Conservation (phyloP, 2,797 vertebrate genomes). For the Neomorphus geoffroyi region DNA sequence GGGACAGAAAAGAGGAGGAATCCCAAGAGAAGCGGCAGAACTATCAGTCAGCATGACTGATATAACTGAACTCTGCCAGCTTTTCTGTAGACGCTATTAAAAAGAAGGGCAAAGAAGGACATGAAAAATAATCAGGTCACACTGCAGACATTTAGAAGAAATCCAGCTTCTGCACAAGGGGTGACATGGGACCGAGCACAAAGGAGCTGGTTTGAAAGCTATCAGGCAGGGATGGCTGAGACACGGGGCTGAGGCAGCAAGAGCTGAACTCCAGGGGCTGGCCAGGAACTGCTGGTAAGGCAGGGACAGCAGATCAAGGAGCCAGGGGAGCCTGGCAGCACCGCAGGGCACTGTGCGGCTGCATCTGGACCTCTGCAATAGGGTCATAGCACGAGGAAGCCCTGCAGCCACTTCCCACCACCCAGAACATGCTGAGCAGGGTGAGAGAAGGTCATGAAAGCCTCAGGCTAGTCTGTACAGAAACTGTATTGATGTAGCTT, state of each 20-base stretch:
- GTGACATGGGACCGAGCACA: slow-evolving; percentile 20
- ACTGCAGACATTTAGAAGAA: slow-evolving; percentile 44
- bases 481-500: not conserved
- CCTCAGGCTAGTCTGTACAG: not conserved
- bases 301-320: not conserved
- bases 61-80: slow-evolving; percentile 52
- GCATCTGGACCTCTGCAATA: not conserved
- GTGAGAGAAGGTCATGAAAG: not conserved
- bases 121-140: slow-evolving; percentile 62
- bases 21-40: slow-evolving; percentile 59
- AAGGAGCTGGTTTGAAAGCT: slow-evolving; percentile 39
- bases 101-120: slow-evolving; percentile 58
- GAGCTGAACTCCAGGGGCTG: not conserved
- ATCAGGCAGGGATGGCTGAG: not conserved
- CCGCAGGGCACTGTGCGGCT: not conserved
- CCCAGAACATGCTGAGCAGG: not conserved
- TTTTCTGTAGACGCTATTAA: slow-evolving; percentile 50
- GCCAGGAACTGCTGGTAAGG: accelerated
- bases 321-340: not conserved
- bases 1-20: slow-evolving; percentile 58
- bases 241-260: not conserved
- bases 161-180: not conserved
- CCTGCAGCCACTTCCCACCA: not conserved
- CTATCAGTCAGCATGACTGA: slow-evolving; percentile 59
- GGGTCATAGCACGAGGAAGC: not conserved